These are phyloP conservation scores for Hypomesus transpacificus DNA, from an alignment of 2,113 vertebrate species.

Conservation along the genomic window DNA sequence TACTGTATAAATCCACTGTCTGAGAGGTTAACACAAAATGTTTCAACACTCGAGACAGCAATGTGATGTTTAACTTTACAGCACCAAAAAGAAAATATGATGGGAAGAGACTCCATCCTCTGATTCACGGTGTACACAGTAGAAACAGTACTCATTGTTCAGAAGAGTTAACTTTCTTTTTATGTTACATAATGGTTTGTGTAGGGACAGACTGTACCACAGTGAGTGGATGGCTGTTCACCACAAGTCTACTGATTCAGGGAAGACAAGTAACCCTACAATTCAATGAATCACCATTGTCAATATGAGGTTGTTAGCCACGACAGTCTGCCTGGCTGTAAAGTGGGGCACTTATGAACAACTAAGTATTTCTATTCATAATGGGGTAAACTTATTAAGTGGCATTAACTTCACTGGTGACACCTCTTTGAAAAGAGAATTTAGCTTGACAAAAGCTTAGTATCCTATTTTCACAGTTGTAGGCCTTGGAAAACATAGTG, in stretches of 20 bases:
- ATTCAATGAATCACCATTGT: neutral
- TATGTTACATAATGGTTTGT: neutral
- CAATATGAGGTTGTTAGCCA: conserved; percentile 3
- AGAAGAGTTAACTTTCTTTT: neutral
- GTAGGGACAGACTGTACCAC: neutral
- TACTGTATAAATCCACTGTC: neutral
- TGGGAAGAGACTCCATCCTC: neutral
- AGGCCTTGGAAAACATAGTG: too few relatives aligned
- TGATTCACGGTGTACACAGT: neutral
- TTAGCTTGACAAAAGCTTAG: too few relatives aligned
- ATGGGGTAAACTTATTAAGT: too few relatives aligned
- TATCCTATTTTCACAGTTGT: too few relatives aligned
- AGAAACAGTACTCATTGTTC: conserved; percentile 14
- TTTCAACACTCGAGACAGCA: too few relatives aligned
- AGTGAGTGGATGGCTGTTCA: neutral
- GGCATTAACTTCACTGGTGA: too few relatives aligned
- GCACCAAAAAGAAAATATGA: neutral
- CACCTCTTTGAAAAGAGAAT: too few relatives aligned
- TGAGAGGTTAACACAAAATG: neutral
- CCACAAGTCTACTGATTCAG: neutral
- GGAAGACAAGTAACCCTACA: neutral
- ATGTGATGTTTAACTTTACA: too few relatives aligned
- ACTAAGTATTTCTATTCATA: neutral
- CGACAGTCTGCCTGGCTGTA: neutral
- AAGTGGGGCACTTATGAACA: neutral